These are phyloP conservation scores for Holacanthella duospinosa DNA, from an alignment of 2,888 invertebrate genomes.

Conservation along the genomic window DNA sequence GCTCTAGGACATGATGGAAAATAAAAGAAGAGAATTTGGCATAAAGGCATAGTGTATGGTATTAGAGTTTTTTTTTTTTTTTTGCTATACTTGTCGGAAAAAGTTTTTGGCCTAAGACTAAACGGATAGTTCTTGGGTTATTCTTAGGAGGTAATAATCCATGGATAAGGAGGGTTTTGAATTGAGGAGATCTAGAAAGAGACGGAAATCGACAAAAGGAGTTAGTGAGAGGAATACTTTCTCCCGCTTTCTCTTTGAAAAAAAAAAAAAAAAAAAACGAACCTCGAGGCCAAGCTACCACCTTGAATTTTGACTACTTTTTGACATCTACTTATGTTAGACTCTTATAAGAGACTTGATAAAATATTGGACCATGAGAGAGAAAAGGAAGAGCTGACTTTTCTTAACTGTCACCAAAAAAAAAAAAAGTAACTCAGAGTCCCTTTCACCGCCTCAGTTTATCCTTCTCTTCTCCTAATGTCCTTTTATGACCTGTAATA, in stretches of 20 bases:
- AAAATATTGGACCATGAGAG: not conserved
- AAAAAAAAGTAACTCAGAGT: not conserved
- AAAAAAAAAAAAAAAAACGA: not conserved
- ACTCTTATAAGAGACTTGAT: not conserved
- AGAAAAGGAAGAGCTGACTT: not conserved
- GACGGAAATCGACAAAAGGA: conserved; percentile 7
- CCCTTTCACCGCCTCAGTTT: not conserved
- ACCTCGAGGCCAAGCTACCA: conserved; percentile 7
- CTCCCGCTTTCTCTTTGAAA: conserved; percentile 19
- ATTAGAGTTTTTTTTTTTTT: conserved; percentile 9
- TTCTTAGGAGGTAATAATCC: conserved; percentile 6
- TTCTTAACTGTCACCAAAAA: not conserved
- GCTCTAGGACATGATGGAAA: conserved; percentile 28
- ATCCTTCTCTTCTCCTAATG: not conserved
- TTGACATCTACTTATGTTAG: not conserved
- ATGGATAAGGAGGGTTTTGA: conserved; percentile 5
- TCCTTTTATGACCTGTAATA: conserved; percentile 1
- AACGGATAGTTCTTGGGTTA: not conserved
- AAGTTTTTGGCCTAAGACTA: not conserved
- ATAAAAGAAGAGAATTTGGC: conserved; percentile 20
- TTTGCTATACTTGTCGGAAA: not conserved
- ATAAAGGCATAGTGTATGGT: not conserved
- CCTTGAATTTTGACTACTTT: conserved; percentile 15
- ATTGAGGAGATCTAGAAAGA: conserved; percentile 4
- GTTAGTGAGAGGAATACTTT: conserved; percentile 10